Percentiles rank a stretch among this genome's conserved stretches.
phyloP scores from a whole-genome alignment of 2,113 vertebrate genomes.

The Nicator chloris region DNA sequence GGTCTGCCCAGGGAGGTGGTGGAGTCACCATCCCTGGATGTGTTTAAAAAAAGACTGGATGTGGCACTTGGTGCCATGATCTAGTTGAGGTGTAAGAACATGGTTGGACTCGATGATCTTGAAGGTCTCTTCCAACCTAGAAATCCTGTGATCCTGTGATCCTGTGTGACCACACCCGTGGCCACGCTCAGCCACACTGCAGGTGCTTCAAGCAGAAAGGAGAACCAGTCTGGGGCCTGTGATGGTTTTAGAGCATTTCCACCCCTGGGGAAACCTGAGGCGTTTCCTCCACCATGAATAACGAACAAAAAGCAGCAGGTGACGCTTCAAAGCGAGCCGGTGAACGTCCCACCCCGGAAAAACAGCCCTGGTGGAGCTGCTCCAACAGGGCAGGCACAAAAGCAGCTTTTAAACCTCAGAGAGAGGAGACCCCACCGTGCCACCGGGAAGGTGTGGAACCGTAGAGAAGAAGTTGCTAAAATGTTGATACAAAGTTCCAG shows the following conservation, averaged over 20 bases:
- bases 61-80: too few species aligned
- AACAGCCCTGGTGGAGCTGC: not conserved
- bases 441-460: rapidly evolving
- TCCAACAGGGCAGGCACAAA: not conserved
- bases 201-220: not conserved
- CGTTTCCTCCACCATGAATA: not conserved
- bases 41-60: too few species aligned
- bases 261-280: not conserved
- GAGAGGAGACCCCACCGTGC: not conserved
- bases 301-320: not conserved
- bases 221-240: not conserved
- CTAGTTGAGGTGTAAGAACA: too few species aligned
- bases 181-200: not conserved
- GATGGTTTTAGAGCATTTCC: not conserved
- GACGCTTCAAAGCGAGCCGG: not conserved
- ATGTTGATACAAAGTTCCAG: too few species aligned
- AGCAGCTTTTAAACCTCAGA: not conserved
- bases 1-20: too few species aligned
- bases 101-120: too few species aligned
- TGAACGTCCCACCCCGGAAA: rapidly evolving
- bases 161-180: rapidly evolving
- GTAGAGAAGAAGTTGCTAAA: too few species aligned
- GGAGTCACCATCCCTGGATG: too few species aligned
- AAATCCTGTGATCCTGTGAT: too few species aligned
- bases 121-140: too few species aligned